Conservation (phyloP, 2,113 vertebrate genomes). For the Emberiza fucata region DNA sequence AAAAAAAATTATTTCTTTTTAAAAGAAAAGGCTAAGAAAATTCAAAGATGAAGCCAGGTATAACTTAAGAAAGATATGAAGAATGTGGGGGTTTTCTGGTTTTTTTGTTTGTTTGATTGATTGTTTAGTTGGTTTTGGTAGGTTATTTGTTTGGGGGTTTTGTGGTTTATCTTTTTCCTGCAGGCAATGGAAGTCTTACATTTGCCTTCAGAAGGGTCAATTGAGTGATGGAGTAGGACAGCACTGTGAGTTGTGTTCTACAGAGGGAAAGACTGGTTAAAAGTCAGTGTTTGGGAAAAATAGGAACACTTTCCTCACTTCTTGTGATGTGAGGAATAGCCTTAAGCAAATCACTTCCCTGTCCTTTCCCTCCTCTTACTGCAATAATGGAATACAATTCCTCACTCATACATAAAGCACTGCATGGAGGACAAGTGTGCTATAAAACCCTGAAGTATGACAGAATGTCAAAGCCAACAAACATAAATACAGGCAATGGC, state of each 20-base stretch:
- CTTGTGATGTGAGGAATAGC: background rate
- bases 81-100: fast-evolving
- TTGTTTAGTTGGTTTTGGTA: background rate
- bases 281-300: background rate
- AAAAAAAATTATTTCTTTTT: background rate
- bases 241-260: background rate
- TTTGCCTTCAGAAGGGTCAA: background rate
- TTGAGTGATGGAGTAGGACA: background rate
- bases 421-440: background rate
- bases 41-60: background rate
- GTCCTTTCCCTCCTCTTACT: background rate
- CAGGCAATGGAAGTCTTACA: background rate
- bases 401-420: background rate
- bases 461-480: background rate
- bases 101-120: background rate
- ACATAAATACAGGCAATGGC: background rate
- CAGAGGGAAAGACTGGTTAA: background rate
- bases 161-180: background rate
- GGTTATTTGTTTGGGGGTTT: background rate
- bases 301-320: background rate
- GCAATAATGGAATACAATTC: background rate
- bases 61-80: background rate
- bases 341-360: background rate
- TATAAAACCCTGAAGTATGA: background rate
- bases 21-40: background rate